Percentiles rank a stretch among this genome's conserved stretches.
These are phyloP conservation scores for Oxycera nigricornis DNA, from an alignment of 2,888 invertebrate genomes.

Conservation along the genomic window DNA sequence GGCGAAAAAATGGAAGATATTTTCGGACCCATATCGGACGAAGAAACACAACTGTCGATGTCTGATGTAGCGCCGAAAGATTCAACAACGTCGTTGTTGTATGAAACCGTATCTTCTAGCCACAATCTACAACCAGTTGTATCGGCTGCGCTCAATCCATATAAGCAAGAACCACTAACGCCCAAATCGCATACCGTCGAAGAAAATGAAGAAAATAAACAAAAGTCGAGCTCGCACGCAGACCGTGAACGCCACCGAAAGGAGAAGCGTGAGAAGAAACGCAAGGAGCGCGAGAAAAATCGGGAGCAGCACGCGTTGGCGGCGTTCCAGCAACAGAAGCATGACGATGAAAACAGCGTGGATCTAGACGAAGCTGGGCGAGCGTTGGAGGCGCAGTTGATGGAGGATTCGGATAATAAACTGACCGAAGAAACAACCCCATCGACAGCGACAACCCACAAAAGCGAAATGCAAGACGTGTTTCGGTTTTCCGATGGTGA, in stretches of 20 bases:
- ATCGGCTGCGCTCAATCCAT: conserved; percentile 60
- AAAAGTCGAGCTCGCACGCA: conserved; percentile 51
- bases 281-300: conserved; percentile 69
- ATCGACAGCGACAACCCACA: conserved; percentile 58
- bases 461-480: conserved; percentile 65
- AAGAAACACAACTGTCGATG: conserved; percentile 59
- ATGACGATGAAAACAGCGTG: conserved; percentile 75
- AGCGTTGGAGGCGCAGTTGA: conserved; percentile 80
- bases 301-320: conserved; percentile 55
- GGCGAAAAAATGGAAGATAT: conserved; percentile 89
- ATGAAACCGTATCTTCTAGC: conserved; percentile 45
- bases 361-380: conserved; percentile 83
- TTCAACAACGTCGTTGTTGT: conserved; percentile 22
- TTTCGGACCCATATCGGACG: conserved; percentile 84
- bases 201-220: conserved; percentile 55
- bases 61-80: conserved; percentile 48
- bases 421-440: conserved; percentile 60
- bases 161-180: conserved; percentile 58
- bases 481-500: conserved; percentile 69
- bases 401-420: conserved; percentile 70
- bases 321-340: conserved; percentile 48
- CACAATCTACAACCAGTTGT: conserved; percentile 53
- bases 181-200: conserved; percentile 55
- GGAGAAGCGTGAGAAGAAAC: conserved; percentile 69
- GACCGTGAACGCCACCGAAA: conserved; percentile 61